Evolutionary conservation across 2,888 invertebrate species (phyloP), one percentile per base, ranked within the genome.

Genomic region (Lycophotia porphyrea): DNA sequence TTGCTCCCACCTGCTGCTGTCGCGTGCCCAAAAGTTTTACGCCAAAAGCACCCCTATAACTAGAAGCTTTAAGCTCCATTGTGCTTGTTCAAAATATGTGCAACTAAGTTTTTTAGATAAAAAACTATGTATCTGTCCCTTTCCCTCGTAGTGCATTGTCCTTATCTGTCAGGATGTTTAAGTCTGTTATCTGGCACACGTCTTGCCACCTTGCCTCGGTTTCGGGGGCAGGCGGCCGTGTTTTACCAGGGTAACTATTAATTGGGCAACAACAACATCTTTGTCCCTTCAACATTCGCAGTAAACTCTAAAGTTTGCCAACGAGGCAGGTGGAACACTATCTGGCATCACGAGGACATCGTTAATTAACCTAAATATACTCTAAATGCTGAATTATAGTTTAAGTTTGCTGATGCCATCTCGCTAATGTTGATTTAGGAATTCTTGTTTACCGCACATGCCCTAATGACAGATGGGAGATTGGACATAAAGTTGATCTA

Each of bases 121-220:
- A 95, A 94, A 95, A 94, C 87, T 89, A 87, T 90, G 82, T 90
- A 88, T 88, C 90, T 88, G 88, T 95, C 93, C 92, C 93, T 88
- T 90, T 95, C 91, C 86, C 86, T 90, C 90, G 88, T 89, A 93
- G 92, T 91, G 92, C 92, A 92, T 90, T 91, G 91, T 94, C 94
- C 92, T 90, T 93, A 91, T 94, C 93, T 88, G 87, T 90, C 93
- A 94, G 95, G 96, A 95, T 95, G 96, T 96, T 96, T 95, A 93
- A 93, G 92, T 91, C 90, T 93, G 93, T 95, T 96, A 96, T 96
- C 96, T 93, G 91, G 95, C 95, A 94, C 96, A 94, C 95, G 95
- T 94, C 92, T 92, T 87, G 87, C 93, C 95, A 95, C 96, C 96
- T 95, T 95, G 95, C 93, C 87, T 85, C 84, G 80, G 86, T 86